Conservation (phyloP, 2,888 invertebrate species). For the Micropterix aruncella region DNA sequence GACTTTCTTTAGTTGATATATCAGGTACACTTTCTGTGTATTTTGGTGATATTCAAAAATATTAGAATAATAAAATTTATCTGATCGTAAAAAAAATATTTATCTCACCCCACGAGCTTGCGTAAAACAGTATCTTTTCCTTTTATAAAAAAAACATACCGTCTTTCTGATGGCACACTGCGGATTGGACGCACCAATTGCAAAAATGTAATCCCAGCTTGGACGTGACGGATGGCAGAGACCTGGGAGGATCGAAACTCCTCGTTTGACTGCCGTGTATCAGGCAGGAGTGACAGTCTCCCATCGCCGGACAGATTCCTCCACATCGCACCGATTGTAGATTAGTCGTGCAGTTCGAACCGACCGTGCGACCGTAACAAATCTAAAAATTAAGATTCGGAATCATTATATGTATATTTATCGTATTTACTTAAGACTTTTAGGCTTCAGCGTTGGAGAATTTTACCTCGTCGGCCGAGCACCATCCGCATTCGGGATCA, state of each 20-base stretch:
- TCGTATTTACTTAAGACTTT: too few relatives aligned
- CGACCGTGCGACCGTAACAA: conserved; percentile 74
- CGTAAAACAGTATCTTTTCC: too few relatives aligned
- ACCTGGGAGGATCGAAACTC: conserved; percentile 16
- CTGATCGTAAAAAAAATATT: too few relatives aligned
- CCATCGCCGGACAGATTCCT: conserved; percentile 78
- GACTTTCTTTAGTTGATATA: too few relatives aligned
- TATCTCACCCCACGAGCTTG: too few relatives aligned
- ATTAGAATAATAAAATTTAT: too few relatives aligned
- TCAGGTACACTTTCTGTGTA: too few relatives aligned
- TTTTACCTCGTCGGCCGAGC: conserved; percentile 61
- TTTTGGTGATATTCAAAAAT: too few relatives aligned
- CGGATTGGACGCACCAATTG: conserved; percentile 90
- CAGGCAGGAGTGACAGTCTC: conserved; percentile 82
- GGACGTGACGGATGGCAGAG: conserved; percentile 49
- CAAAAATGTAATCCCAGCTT: conserved; percentile 69
- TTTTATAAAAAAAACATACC: too few relatives aligned
- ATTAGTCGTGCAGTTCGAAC: conserved; percentile 83
- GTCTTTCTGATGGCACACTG: conserved; percentile 76
- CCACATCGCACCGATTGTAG: conserved; percentile 78
- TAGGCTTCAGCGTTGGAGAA: too few relatives aligned
- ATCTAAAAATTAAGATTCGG: conserved; percentile 29
- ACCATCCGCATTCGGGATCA: conserved; percentile 92
- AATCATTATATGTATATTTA: too few relatives aligned
- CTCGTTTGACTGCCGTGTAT: conserved; percentile 48